Evolutionary conservation across 2,797 vertebrate genomes (phyloP).

Genomic region (Triplophysa bombifrons): DNA sequence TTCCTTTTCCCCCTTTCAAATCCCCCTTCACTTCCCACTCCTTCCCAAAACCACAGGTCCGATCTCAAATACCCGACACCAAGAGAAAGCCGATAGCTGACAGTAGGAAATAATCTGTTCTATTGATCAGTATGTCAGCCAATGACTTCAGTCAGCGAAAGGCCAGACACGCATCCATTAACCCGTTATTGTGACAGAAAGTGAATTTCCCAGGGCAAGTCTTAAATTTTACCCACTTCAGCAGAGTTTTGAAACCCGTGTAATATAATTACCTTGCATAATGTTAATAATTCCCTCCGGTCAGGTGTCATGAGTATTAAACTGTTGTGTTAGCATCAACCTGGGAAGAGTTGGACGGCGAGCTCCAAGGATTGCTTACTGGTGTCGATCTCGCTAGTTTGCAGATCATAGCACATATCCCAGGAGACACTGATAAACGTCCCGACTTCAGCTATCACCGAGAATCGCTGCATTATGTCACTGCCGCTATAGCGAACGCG

Average conservation of each 20-base stretch:
- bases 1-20: conserved; percentile 26
- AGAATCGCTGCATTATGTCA: conserved; percentile 70
- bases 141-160: conserved; percentile 72
- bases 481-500: conserved; percentile 62
- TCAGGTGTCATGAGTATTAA: not conserved
- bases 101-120: conserved; percentile 79
- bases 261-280: not conserved
- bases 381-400: conserved; percentile 54
- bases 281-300: not conserved
- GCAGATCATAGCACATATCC: conserved; percentile 75
- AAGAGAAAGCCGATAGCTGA: conserved; percentile 81
- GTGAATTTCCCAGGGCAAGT: not conserved
- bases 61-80: conserved; percentile 67
- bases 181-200: conserved; percentile 56
- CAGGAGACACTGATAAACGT: conserved; percentile 69
- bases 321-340: conserved; percentile 8
- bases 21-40: conserved; percentile 10
- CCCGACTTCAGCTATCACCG: conserved; percentile 64
- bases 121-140: conserved; percentile 78
- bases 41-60: conserved; percentile 52
- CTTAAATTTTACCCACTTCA: conserved; percentile 1
- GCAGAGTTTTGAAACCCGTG: not conserved
- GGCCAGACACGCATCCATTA: conserved; percentile 67
- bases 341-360: not conserved
- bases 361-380: conserved; percentile 22